Evolutionary conservation across 2,797 vertebrate species (phyloP), one percentile per base, ranked within the genome.

Genomic region (Rhinogobio ventralis): DNA sequence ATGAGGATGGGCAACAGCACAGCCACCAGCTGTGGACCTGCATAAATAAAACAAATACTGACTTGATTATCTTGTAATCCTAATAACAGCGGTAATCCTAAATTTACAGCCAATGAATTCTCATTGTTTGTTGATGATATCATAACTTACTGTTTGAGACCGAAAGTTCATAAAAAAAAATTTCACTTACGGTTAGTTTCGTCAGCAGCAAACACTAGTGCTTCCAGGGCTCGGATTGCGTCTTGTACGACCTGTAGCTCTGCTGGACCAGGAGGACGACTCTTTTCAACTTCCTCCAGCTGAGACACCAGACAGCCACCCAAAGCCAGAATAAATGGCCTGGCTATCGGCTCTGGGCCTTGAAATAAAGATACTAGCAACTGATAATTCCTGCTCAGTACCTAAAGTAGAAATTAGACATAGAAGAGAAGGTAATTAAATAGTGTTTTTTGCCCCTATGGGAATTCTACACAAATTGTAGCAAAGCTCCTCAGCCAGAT

Each of bases 301-400:
- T 95, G 95, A 64, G 89, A 87, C 82, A 98, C 91, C 78, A 99
- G 90, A 57, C 89, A 89, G 2, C 95, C 92, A 15, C 95, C 95
- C 77, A 98, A 89, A 3, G 95, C 94, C 87, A 94, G 94, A 90
- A 98, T 97, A 82, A 96, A 98, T 0, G 96, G 95, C 67, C 95
- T 94, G 2, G 96, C 94, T 39, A 97, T 89, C 0, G 73, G 84
- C 67, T 90, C 90, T 2, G 93, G 96, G 90, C 94, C 94, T 92
- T 97, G 97, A 86, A 99, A 98, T 91, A 98, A 93, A 8, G 96
- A 96, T 15, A 94, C 93, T 11, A 98, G 90, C 86, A 98, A 93
- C 93, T 97, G 97, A 91, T 94, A 96, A 91, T 96, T 96, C 51
- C 95, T 95, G 87, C 87, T 93, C 87, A 96, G 94, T 4, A 97